These are phyloP conservation scores for Coelopa frigida DNA, from an alignment of 1,140 invertebrate species.

Conservation along the genomic window DNA sequence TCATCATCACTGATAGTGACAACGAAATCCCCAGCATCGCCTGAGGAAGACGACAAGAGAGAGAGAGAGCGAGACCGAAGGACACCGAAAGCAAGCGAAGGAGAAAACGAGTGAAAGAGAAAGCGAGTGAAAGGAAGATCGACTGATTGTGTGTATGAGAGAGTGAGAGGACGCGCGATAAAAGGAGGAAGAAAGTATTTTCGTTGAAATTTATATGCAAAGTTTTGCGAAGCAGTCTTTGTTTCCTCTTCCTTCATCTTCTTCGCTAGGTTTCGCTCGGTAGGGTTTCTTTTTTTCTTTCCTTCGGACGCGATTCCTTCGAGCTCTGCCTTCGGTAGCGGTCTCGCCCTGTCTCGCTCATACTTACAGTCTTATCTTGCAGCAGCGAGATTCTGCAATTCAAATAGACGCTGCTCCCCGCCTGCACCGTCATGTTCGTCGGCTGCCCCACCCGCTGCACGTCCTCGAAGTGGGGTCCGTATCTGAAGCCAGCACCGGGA, in stretches of 20 bases:
- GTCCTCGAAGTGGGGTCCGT: conserved; percentile 63
- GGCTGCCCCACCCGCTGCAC: conserved; percentile 51
- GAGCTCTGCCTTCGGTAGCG: not conserved
- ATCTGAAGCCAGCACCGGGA: conserved; percentile 44
- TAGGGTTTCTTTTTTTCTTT: not conserved
- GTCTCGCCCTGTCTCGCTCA: not conserved
- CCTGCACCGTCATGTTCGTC: conserved; percentile 70
- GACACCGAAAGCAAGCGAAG: too few species aligned
- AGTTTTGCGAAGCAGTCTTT: not conserved
- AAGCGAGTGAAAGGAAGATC: not conserved
- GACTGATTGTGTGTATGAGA: not conserved
- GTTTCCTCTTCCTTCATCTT: not conserved
- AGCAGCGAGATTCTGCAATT: conserved; percentile 76
- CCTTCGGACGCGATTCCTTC: not conserved
- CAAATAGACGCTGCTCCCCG: conserved; percentile 68
- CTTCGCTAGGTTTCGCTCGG: not conserved
- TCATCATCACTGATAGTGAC: too few species aligned
- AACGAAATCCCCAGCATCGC: too few species aligned
- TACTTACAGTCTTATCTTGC: conserved; percentile 77
- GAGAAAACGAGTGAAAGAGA: not conserved
- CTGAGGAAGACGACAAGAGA: too few species aligned
- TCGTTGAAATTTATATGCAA: not conserved
- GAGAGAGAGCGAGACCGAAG: too few species aligned
- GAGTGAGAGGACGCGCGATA: conserved; percentile 1
- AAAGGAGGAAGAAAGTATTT: conserved; percentile 2